Evolutionary conservation across 2,113 vertebrate species (phyloP).

Genomic region (Larimichthys crocea): DNA sequence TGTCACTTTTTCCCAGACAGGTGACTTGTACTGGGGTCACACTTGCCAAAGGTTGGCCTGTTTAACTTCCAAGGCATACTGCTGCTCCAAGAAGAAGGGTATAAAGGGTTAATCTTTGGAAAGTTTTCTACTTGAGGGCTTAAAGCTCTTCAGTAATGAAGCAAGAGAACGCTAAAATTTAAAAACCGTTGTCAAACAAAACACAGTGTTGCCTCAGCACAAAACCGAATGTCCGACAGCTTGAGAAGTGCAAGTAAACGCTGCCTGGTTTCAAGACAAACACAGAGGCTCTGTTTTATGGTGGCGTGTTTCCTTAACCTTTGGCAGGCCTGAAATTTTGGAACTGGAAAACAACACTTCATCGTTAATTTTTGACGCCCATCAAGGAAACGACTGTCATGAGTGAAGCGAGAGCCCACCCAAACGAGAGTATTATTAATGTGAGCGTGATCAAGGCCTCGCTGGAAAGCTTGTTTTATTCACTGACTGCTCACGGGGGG

Average conservation of each 20-base stretch:
- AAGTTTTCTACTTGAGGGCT: not conserved
- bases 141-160: not conserved
- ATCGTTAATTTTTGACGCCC: slow-evolving; percentile 58
- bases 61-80: not conserved
- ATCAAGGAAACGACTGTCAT: slow-evolving; percentile 68
- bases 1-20: not conserved
- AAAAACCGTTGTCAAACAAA: slow-evolving; percentile 39
- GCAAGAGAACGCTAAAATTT: slow-evolving; percentile 16
- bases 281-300: slow-evolving; percentile 60
- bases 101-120: not conserved
- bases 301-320: slow-evolving; percentile 73
- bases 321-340: slow-evolving; percentile 57
- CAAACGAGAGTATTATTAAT: slow-evolving; percentile 53
- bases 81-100: not conserved
- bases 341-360: slow-evolving; percentile 63
- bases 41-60: not conserved
- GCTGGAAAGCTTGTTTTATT: slow-evolving; percentile 22
- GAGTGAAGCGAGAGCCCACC: slow-evolving; percentile 67
- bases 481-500: slow-evolving; percentile 28
- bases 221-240: slow-evolving; percentile 29
- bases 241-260: slow-evolving; percentile 39
- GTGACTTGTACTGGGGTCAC: not conserved
- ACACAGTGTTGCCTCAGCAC: slow-evolving; percentile 10
- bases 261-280: slow-evolving; percentile 60
- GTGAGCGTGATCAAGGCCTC: slow-evolving; percentile 44